Evolutionary conservation across 2,888 invertebrate genomes (phyloP), one percentile per base, ranked within the genome.

Genomic region (Phortica okadai): DNA sequence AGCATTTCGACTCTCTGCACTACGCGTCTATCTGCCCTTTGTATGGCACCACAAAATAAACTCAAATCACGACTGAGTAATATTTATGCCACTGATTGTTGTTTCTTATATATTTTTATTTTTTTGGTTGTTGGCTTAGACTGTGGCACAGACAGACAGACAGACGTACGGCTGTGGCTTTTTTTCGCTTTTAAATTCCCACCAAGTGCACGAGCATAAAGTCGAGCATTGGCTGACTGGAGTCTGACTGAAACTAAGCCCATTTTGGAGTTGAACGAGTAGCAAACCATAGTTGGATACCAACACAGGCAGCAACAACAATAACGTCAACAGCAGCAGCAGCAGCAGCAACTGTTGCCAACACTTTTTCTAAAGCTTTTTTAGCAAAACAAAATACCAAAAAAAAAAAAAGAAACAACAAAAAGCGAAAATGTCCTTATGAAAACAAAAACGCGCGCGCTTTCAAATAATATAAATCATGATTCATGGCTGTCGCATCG

Each of bases 391-490:
- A 64, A 64, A 64, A 2, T 10, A 11, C 1, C 8, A 14, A 7
- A 11, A 73, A 73, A 75, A 76, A 41, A 69, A 79, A 70, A 76
- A 77, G 74, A 73, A 78, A 78, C 74, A 78, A 64, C 21, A 75
- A 78, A 81, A 76, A 83, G 86, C 82, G 80, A 86, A 86, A 84
- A 87, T 84, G 80, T 85, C 85, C 87, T 86, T 85, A 54, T 64
- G 66, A 44, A 62, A 69, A 77, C 67, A 74, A 58, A 69, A 76
- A 81, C 79, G 81, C 3, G 50, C 14, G 6, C 70, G 56, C 42
- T n/a, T 44, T 80, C 83, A 79, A 78, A 77, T 76, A 84, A 86
- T 85, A 86, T 87, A 86, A 86, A 86, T 86, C 85, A 86, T 86
- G 87, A 87, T 87, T 86, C 85, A 86, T 86, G 85, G 54, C 33